These are phyloP conservation scores for Loris lydekkerianus DNA, from an alignment of 2,797 vertebrate genomes.

Conservation along the genomic window DNA sequence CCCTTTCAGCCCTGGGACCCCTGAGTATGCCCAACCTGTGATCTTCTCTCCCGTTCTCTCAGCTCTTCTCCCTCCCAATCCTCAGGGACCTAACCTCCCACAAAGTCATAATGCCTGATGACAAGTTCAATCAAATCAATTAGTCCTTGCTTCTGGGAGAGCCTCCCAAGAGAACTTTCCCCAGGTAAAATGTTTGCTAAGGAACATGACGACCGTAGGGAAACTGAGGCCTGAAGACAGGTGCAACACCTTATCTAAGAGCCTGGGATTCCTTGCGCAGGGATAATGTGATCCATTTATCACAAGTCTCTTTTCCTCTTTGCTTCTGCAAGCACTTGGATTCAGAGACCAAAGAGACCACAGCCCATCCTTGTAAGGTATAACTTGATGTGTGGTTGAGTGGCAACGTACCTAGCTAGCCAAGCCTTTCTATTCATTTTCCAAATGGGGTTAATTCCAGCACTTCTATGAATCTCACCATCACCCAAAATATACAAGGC, in stretches of 20 bases:
- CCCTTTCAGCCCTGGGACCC: background rate
- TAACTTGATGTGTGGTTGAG: too few species aligned
- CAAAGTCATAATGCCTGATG: background rate
- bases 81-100: background rate
- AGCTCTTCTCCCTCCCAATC: background rate
- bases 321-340: background rate
- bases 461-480: background rate
- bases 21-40: background rate
- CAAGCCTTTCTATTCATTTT: background rate
- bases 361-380: too few species aligned
- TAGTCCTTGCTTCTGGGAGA: background rate
- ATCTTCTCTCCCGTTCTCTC: background rate
- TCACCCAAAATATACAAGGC: background rate
- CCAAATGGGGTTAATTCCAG: background rate
- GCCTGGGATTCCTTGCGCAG: too few species aligned
- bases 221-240: background rate
- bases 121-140: background rate
- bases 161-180: background rate
- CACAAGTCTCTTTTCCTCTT: background rate
- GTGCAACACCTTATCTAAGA: background rate
- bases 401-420: background rate
- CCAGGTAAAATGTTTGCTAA: background rate
- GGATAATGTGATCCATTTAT: background rate
- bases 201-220: too few species aligned
- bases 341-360: background rate